Evolutionary conservation across 2,113 vertebrate genomes (phyloP), one percentile per base, ranked within the genome.

Genomic region (Cynopterus brachyotis): DNA sequence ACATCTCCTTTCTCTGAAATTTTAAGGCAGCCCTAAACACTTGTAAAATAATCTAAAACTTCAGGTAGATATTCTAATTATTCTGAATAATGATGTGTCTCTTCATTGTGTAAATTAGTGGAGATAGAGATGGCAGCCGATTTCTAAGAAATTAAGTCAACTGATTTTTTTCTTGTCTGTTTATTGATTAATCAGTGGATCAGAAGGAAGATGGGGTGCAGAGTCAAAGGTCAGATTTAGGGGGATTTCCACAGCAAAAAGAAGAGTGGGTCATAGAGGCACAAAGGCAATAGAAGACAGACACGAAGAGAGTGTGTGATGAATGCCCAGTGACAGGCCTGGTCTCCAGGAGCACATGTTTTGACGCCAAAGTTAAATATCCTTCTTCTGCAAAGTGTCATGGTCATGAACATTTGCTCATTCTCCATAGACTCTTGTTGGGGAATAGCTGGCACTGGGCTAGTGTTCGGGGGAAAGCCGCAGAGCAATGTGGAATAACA

Each of bases 71-170:
- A 30, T 19, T 17, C 24, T 79, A 64, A 81, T 64, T 57, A 9
- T 69, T 62, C 59, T 53, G 17, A 15, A 30, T 47, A 24, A 13
- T 37, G 57, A 20, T 35, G 20, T 16, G 60, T 83, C 73, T 80
- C 86, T 69, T 69, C 15, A 22, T 9, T 42, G 32, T 70, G 1
- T 64, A 88, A 84, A 50, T 24, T 69, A 50, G 24, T 92, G 24
- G 45, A 50, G 16, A n/a, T 0, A 22, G 19, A 73, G 78, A 64
- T 9, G 37, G 9, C 50, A 69, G 79, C 20, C 79, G 28, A 28
- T 59, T 37, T 80, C 22, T 85, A 88, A 85, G 17, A 76, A 15
- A 86, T 57, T 32, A 62, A 22, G 20, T 91, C 32, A 84, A 40
- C 10, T 42, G 22, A 12, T 64, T 78, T 69, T 89, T 35, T n/a